Evolutionary conservation across 2,113 vertebrate genomes (phyloP).

Genomic region (Pterophyllum scalare): DNA sequence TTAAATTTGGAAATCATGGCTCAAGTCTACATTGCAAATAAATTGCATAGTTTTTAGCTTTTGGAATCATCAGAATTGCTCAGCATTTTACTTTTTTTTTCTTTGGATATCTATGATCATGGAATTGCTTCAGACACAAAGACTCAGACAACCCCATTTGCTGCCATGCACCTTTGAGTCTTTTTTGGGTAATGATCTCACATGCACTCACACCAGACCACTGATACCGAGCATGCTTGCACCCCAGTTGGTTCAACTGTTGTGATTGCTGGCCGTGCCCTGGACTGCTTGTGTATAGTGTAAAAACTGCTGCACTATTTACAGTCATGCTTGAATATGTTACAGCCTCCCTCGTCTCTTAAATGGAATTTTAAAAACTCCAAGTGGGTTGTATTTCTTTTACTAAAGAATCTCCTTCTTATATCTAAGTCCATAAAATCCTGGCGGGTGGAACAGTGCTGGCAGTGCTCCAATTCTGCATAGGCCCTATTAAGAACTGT

Average conservation of each 20-base stretch:
- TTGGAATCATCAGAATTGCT: background rate
- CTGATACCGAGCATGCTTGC: background rate
- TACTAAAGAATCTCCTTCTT: background rate
- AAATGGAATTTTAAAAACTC: background rate
- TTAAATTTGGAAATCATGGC: background rate
- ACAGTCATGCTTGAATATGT: background rate
- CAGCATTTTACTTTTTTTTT: background rate
- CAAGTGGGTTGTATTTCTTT: background rate
- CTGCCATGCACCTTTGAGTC: background rate
- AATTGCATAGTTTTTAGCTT: background rate
- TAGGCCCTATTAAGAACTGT: background rate
- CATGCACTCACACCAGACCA: background rate
- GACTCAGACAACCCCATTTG: background rate
- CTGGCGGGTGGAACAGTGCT: background rate
- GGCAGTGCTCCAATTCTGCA: background rate
- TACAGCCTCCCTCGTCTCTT: background rate
- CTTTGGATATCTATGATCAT: background rate
- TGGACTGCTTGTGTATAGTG: background rate
- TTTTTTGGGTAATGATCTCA: background rate
- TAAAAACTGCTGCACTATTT: background rate
- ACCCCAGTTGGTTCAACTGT: fast-evolving
- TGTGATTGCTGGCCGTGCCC: background rate
- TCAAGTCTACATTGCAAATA: background rate
- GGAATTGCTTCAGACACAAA: background rate
- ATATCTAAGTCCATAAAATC: background rate